Base-by-base conservation (phyloP, 2,888 invertebrate genomes). In the Tenthredo amoena region DNA sequence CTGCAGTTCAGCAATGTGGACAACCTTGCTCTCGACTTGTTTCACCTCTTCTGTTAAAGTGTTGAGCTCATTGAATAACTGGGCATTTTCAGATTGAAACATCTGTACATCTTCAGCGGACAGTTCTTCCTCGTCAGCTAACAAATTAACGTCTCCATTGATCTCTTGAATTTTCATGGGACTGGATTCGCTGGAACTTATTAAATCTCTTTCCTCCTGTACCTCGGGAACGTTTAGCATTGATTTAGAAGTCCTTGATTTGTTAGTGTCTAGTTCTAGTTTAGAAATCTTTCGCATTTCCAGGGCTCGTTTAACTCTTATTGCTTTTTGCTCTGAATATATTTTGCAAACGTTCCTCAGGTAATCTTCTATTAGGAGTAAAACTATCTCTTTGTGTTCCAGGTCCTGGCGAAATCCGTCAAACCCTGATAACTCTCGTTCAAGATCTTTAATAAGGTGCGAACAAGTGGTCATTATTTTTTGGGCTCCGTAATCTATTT, bases 1-100 rank as follows among this genome's bases (percentile, higher is more conserved):
- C 93, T 99, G 99, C 40, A 99, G 94, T 92, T 98, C 97, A 2
- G 99, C 98, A 90, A 99, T 99, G 92, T 99, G 98, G 0, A 99
- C 96, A 0, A 99, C 99, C 94, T 99, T 99, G 90, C 96, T 97
- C 91, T 97, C 97, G 90, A 98, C 98, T 92, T 97, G 97, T 92
- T 96, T 96, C 0, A 99, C 98, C 94, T 99, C 99, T 91, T 98
- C 98, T 0, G 97, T 97, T 91, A 98, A 95, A 85, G 96, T 97
- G 92, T 98, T 98, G 77, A 99, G 94, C 89, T 99, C 97, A 91
- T 98, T 97, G 90, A 97, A 96, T 12, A 99, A 94, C 88, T 97
- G 97, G 85, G 97, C 95, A 93, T 99, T 99, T 94, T 99, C 99
- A 0, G 96, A 96, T 93, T 99, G 98, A 93, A 98, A 98, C 95